Evolutionary conservation across 1,140 invertebrate species (phyloP).

Genomic region (Bombus sibiricus): DNA sequence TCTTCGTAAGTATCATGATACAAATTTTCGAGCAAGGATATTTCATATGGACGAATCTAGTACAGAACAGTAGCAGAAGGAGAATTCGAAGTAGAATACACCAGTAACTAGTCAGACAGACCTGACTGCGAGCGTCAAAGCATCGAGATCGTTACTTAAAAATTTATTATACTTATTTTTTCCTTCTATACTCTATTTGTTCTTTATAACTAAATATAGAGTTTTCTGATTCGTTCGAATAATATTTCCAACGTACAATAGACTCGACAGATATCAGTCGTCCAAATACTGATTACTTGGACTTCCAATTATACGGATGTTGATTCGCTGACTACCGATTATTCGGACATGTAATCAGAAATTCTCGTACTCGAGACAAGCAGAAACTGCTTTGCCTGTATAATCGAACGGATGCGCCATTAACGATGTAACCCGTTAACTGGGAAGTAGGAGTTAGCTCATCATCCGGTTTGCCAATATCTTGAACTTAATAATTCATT

Average conservation of each 20-base stretch:
- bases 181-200: neutral
- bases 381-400: conserved; percentile 4
- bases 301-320: conserved; percentile 24
- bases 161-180: neutral
- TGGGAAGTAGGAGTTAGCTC: neutral
- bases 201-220: neutral
- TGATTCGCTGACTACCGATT: conserved; percentile 13
- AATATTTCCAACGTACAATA: neutral
- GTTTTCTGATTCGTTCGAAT: neutral
- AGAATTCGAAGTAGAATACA: neutral
- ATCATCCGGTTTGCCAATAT: neutral
- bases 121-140: neutral
- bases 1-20: no score
- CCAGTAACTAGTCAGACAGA: neutral
- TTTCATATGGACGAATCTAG: no score
- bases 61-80: no score
- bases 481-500: conserved; percentile 5
- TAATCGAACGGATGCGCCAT: neutral
- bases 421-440: conserved; percentile 4
- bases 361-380: conserved; percentile 15
- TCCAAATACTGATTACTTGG: conserved; percentile 5
- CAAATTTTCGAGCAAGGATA: no score
- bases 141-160: neutral
- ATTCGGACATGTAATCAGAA: conserved; percentile 14
- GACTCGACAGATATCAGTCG: neutral